phyloP scores from a whole-genome alignment of 1,140 invertebrate species.

The Dendroctonus ponderosae region DNA sequence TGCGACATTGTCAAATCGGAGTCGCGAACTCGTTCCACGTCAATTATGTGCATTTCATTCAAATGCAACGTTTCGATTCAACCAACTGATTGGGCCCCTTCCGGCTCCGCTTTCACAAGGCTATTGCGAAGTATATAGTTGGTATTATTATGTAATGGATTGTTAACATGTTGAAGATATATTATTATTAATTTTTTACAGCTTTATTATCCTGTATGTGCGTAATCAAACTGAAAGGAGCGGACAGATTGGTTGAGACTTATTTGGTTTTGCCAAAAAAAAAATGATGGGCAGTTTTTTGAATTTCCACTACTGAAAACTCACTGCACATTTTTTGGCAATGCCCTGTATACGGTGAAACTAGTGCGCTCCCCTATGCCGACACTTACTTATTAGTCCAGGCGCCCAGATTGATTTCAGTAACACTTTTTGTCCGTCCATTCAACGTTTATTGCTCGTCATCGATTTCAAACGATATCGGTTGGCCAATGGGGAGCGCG shows the following conservation, averaged over 20 bases:
- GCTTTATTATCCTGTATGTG: conserved; percentile 30
- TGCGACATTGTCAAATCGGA: conserved; percentile 44
- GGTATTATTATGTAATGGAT: conserved; percentile 42
- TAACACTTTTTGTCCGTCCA: conserved; percentile 32
- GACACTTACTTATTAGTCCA: conserved; percentile 17
- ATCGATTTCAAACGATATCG: conserved; percentile 11
- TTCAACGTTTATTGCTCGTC: conserved; percentile 26
- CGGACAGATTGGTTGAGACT: no score
- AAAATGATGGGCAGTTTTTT: no score
- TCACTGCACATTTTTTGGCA: no score
- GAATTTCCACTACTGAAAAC: no score
- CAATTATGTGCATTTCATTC: conserved; percentile 34
- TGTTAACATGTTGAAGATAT: conserved; percentile 45
- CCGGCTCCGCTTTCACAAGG: conserved; percentile 45
- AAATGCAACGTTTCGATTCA: conserved; percentile 2
- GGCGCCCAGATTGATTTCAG: conserved; percentile 24
- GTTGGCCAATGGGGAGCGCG: not conserved
- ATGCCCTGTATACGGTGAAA: no score
- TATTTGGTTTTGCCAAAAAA: no score
- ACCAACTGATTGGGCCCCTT: conserved; percentile 36
- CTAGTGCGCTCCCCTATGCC: no score
- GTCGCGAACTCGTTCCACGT: conserved; percentile 44
- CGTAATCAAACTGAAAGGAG: conserved; percentile 22
- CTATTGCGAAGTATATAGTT: conserved; percentile 49
- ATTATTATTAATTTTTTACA: conserved; percentile 38